A percentile compares a stretch with the other conserved stretches of the same genome.
These are phyloP conservation scores for Fratercula arctica DNA, from an alignment of 2,797 vertebrate genomes.

Conservation along the genomic window DNA sequence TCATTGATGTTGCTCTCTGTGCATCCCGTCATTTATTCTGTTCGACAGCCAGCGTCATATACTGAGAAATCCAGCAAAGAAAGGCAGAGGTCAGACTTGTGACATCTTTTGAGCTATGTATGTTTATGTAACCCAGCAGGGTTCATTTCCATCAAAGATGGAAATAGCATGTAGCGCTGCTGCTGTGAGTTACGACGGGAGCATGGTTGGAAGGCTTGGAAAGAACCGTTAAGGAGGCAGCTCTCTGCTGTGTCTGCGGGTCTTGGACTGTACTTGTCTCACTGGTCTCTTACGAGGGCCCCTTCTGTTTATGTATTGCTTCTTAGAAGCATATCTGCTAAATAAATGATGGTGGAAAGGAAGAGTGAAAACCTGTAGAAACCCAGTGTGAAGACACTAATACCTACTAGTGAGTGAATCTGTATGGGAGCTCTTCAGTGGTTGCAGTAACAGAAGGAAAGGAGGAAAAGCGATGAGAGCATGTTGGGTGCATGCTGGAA, in stretches of 20 bases:
- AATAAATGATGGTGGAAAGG: not conserved
- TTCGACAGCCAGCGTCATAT: not conserved
- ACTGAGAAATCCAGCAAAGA: slow-evolving; percentile 21
- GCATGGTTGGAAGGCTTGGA: not conserved
- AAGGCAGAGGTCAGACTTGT: slow-evolving; percentile 28
- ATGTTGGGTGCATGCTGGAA: fast-evolving
- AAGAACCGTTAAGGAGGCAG: not conserved
- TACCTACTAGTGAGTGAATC: not conserved
- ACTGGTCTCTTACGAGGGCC: not conserved
- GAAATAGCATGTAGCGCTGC: not conserved
- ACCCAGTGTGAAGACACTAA: not conserved
- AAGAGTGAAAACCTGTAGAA: not conserved
- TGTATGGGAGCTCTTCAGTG: not conserved
- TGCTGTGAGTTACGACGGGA: not conserved
- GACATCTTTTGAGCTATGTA: not conserved
- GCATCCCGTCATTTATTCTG: slow-evolving; percentile 39
- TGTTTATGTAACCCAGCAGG: slow-evolving; percentile 46
- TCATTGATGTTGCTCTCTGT: slow-evolving; percentile 24
- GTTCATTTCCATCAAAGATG: slow-evolving; percentile 36
- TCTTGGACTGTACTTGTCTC: not conserved
- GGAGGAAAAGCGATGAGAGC: not conserved
- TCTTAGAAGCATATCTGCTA: not conserved
- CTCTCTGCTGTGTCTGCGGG: not conserved
- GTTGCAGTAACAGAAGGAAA: not conserved
- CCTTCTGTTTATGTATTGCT: not conserved